Base-by-base conservation (phyloP, 2,113 vertebrate genomes). In the Urocitellus parryii region DNA sequence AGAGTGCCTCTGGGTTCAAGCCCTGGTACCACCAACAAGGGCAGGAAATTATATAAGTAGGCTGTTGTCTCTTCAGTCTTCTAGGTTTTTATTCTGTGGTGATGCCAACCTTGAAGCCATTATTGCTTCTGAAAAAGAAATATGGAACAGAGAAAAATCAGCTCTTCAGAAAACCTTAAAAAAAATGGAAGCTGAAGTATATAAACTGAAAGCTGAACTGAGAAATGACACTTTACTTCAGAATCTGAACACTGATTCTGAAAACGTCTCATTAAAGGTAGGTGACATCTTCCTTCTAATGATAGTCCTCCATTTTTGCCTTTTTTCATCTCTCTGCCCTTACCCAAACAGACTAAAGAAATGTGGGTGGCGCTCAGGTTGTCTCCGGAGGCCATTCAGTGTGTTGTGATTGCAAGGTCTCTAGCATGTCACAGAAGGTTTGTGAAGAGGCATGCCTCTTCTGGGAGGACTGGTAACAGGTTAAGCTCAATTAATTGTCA, bases 191-290 rank as follows among this genome's bases (percentile, higher is more conserved):
- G 98, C 99, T 0, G 99, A 99, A 94, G 96, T 99, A 42, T 98
- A 97, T 77, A 99, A 99, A 83, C 98, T 99, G 91, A 99, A 98
- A 93, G 98, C 98, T 63, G 99, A 99, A 95, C 98, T 99, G 79
- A 98, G 99, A 97, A 98, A 97, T 0, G 99, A 99, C n/a, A 78
- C 98, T 63, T 98, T 99, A 37, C 98, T 98, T 88, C 98, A 99
- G 74, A 99, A 99, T 84, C 97, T 99, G 83, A 98, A 93, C 56
- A 91, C 97, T 0, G 99, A 99, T 63, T 98, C 98, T 8, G 99
- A 99, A 97, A 99, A 98, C 45, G 96, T 99, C n/a, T n/a, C n/a
- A n/a, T n/a, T n/a, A 80, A 99, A 99, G 99, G 99, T 99, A 96
- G 61, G 98, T 87, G 22, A 34, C 4, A 18, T 34, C 65, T 39